These are phyloP conservation scores for Nibea albiflora DNA, from an alignment of 2,113 vertebrate genomes.

Conservation along the genomic window DNA sequence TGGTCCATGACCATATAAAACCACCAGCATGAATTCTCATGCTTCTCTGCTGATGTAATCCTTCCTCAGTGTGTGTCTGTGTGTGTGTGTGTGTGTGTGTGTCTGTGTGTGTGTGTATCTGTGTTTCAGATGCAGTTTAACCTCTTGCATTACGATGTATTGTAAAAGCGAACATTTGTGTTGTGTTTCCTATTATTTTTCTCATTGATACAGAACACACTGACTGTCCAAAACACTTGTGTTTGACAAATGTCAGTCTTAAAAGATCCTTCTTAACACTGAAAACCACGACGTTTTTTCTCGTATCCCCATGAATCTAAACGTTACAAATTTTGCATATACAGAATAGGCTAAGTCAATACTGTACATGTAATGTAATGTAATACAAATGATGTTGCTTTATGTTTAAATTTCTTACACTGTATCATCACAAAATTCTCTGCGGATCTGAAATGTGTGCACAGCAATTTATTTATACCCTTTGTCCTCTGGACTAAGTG, in stretches of 20 bases:
- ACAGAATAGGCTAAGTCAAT: conserved; percentile 2
- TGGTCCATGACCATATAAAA: conserved; percentile 66
- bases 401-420: not conserved
- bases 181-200: not conserved
- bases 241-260: conserved; percentile 46
- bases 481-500: conserved; percentile 45
- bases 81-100: not conserved
- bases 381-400: not conserved
- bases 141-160: conserved; percentile 6
- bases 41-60: conserved; percentile 72
- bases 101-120: not conserved
- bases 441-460: conserved; percentile 24
- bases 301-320: too few species aligned
- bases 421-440: not conserved
- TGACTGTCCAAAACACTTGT: conserved; percentile 1
- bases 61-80: conserved; percentile 27
- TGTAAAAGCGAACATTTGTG: not conserved
- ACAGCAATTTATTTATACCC: conserved; percentile 33
- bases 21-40: conserved; percentile 66
- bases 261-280: conserved; percentile 42
- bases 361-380: not conserved
- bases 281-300: not conserved
- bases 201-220: not conserved
- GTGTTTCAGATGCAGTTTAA: conserved; percentile 31
- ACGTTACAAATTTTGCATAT: conserved; percentile 10